A percentile compares a stretch with the other conserved stretches of the same genome.
Conservation (phyloP, 2,113 vertebrate genomes). For the Epinephelus lanceolatus region DNA sequence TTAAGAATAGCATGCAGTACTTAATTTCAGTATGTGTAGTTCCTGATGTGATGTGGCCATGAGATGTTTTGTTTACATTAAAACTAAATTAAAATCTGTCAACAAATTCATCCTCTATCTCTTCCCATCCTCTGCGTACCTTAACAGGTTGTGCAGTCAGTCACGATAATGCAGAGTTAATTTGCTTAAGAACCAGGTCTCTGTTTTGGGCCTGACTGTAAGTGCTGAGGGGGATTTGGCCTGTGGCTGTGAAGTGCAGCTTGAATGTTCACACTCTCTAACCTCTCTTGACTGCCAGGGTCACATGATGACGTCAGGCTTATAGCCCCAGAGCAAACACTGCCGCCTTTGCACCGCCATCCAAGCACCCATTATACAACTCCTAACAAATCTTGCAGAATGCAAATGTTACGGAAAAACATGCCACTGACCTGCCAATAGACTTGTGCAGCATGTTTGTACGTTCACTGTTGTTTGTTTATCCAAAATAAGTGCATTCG, state of each 20-base stretch:
- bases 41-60: not conserved
- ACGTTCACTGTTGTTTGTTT: not conserved
- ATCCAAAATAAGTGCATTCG: conserved; percentile 24
- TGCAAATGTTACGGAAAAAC: not conserved
- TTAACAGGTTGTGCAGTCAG: not conserved
- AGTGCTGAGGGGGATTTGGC: conserved; percentile 28
- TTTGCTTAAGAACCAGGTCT: not conserved
- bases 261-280: conserved; percentile 42
- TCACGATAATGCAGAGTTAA: not conserved
- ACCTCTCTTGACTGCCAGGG: conserved; percentile 64
- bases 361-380: conserved; percentile 22
- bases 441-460: not conserved
- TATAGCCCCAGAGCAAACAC: conserved; percentile 39
- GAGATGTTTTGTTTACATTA: not conserved
- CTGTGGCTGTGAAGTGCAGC: conserved; percentile 39
- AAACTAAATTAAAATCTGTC: not conserved
- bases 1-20: not conserved
- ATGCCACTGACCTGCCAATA: conserved; percentile 19
- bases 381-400: conserved; percentile 14
- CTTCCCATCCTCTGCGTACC: not conserved
- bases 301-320: conserved; percentile 73
- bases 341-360: conserved; percentile 1
- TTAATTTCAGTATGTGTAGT: not conserved
- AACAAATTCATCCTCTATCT: not conserved
- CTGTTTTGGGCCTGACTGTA: conserved; percentile 9